Conservation (phyloP, 2,113 vertebrate species). For the Laticauda laticaudata region DNA sequence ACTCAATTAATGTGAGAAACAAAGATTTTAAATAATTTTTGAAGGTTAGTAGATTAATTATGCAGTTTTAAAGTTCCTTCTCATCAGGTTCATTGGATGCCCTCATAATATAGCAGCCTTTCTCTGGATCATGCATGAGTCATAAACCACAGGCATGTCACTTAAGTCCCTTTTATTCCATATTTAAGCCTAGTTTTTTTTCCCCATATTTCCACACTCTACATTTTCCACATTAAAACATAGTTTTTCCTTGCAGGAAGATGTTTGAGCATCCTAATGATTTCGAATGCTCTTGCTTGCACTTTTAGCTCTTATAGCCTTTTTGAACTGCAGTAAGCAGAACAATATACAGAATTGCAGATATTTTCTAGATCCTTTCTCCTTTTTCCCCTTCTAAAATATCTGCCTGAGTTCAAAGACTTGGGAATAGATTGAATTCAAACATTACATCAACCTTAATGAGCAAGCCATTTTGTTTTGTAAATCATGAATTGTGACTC, state of each 20-base stretch:
- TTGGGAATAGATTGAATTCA: not conserved
- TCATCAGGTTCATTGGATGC: too few species aligned
- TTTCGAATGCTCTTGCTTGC: not conserved
- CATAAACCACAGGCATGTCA: too few species aligned
- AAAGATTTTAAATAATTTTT: slow-evolving; percentile 53
- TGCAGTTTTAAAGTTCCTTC: too few species aligned
- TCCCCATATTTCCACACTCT: not conserved
- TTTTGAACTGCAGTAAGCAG: not conserved
- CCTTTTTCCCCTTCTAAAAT: not conserved
- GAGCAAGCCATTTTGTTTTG: not conserved
- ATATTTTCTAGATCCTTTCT: not conserved
- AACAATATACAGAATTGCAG: not conserved
- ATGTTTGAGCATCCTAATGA: not conserved
- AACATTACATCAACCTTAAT: not conserved
- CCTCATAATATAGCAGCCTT: too few species aligned
- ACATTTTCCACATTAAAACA: not conserved
- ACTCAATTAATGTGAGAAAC: slow-evolving; percentile 34
- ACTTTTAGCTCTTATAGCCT: not conserved
- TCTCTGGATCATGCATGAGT: too few species aligned
- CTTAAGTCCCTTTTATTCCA: too few species aligned
- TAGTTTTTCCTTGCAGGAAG: not conserved
- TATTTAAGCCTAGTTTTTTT: too few species aligned
- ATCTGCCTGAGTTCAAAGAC: not conserved
- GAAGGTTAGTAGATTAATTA: slow-evolving; percentile 5
- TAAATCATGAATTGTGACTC: not conserved